Evolutionary conservation across 2,888 invertebrate genomes (phyloP), one percentile per base, ranked within the genome.

Genomic region (Ephialtes manifestator): DNA sequence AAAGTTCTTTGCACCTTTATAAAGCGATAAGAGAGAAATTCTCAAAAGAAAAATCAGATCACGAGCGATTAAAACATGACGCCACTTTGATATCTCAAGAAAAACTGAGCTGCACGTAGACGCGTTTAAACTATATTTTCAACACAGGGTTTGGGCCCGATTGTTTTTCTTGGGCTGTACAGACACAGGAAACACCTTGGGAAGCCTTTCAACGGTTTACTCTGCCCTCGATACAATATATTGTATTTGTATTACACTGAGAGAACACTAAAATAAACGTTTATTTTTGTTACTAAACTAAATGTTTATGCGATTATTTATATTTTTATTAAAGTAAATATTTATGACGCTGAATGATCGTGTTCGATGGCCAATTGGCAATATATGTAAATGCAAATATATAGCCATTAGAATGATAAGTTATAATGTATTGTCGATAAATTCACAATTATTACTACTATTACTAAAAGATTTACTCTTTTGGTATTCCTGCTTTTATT

Each of bases 11-110:
- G n/a, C 28, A 60, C 48, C 18, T 31, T 65, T 58, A 20, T 39
- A 18, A 11, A 20, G 18, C 35, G 58, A 75, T 67, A 81, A 81
- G 18, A 76, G 63, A 51, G 15, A 13, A 51, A 55, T 65, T 65
- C 18, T 28, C 13, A 13, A 51, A 18, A 20, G 55, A 76, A 70
- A 70, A 55, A 20, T 7, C 43, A n/a, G 11, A 60, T 35, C 31
- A 51, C 70, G 51, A 48, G 15, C 7, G 46, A 63, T 60, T 46
- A 13, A 13, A 31, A 53, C 43, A 48, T 39, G 51, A 43, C 35
- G 20, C 51, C 60, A 77, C 76, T 70, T n/a, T 63, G 76, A 77
- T 77, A 58, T 72, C 58, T 53, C 43, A 24, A 15, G 39, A 58
- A 81, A 81, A 39, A 51, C 18, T n/a, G 55, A 28, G 18, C 68